Evolutionary conservation across 2,113 vertebrate genomes (phyloP), one percentile per base, ranked within the genome.

Genomic region (Crocuta crocuta): DNA sequence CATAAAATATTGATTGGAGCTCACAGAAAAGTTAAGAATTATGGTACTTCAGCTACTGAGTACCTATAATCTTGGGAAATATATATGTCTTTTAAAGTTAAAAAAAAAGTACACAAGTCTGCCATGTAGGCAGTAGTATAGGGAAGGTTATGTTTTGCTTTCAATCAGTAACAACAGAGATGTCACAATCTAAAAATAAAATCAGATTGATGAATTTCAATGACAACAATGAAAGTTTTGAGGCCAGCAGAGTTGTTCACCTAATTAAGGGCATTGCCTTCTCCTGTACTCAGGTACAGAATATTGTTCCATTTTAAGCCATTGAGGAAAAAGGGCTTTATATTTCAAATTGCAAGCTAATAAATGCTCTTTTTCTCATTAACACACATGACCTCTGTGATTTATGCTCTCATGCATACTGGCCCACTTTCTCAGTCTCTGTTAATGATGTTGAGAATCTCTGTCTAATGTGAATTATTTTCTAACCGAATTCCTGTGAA

Each of bases 351-450:
- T 93, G 76, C 81, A 94, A 94, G 83, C 92, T 97, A 97, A 97
- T 97, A 94, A 98, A 94, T 96, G 90, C 80, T 96, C 96, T 91
- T 97, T 97, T 98, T 95, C 97, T 98, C 97, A 98, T 98, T 98
- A 98, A 98, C 97, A 97, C 81, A 3, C 74, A 58, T 91, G 97
- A 98, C 97, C 97, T 97, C 95, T 97, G 50, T 86, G 95, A 97
- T 96, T 91, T 95, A 55, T 79, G 68, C 80, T 92, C 71, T 70
- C 19, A n/a, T 55, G 53, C 65, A 92, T 76, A 91, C 97, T 98
- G 98, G 94, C 95, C 97, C 83, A 97, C 31, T 98, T 97, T 97
- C 84, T 92, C 74, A 63, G 92, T 79, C 19, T 92, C 92, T 78
- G 26, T 94, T 97, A 98, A 95, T 98, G 87, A 94, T 96, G 71